Conservation (phyloP, 2,797 vertebrate species). For the Ctenopoma multispine region DNA sequence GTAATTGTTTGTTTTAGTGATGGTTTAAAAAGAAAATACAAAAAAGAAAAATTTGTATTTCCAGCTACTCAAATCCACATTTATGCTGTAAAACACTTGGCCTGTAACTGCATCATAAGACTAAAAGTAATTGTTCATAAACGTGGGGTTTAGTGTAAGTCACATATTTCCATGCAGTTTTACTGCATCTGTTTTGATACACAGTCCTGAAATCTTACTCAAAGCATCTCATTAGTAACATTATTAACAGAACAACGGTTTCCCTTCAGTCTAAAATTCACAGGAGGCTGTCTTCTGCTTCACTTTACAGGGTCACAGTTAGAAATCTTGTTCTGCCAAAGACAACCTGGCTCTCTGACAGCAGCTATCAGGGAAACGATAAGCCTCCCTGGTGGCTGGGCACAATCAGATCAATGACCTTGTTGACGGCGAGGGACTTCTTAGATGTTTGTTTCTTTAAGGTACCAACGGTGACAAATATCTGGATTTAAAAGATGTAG, state of each 20-base stretch:
- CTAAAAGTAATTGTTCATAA: too few relatives aligned
- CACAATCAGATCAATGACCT: constrained; percentile 70
- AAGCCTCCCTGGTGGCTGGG: constrained; percentile 44
- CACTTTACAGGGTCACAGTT: constrained; percentile 14
- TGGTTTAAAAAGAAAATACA: too few relatives aligned
- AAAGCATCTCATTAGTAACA: not conserved
- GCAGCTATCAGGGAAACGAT: constrained; percentile 57
- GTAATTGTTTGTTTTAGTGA: too few relatives aligned
- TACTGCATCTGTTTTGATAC: not conserved
- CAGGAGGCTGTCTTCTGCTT: constrained; percentile 14
- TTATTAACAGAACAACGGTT: not conserved
- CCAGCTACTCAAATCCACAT: too few relatives aligned
- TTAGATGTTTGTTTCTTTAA: constrained; percentile 28
- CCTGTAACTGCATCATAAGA: too few relatives aligned
- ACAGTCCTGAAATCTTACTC: not conserved
- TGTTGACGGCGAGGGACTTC: constrained; percentile 50
- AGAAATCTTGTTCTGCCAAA: constrained; percentile 37
- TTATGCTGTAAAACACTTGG: too few relatives aligned
- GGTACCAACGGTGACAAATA: constrained; percentile 30
- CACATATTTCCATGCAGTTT: not conserved
- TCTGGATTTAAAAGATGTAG: not conserved
- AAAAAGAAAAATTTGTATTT: too few relatives aligned
- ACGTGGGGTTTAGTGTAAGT: too few relatives aligned
- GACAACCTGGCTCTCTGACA: constrained; percentile 35
- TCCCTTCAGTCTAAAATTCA: constrained; percentile 8